phyloP scores from a whole-genome alignment of 2,113 vertebrate species.

The Pithys albifrons region DNA sequence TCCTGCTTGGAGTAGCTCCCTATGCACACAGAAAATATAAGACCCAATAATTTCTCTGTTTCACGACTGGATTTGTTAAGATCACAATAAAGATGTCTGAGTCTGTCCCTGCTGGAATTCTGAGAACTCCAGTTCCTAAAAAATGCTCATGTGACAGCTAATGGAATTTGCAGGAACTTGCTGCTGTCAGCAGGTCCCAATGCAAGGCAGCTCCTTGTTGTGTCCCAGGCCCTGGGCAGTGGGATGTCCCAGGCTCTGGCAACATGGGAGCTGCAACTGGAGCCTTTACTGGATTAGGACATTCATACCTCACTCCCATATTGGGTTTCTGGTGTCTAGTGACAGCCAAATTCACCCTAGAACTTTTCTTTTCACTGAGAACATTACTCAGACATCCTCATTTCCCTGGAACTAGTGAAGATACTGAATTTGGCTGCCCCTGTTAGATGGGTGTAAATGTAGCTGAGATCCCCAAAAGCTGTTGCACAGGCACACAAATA shows the following conservation, averaged over 20 bases:
- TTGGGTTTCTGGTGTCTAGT: not conserved
- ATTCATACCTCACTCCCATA: not conserved
- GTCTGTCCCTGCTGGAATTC: not conserved
- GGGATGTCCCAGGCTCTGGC: not conserved
- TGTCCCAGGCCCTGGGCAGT: not conserved
- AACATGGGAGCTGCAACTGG: not conserved
- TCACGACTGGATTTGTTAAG: not conserved
- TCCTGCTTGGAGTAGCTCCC: not conserved
- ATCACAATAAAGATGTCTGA: not conserved
- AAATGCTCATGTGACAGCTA: not conserved
- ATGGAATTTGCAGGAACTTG: not conserved
- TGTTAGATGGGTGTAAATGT: not conserved
- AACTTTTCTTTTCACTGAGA: not conserved
- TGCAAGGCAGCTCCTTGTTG: not conserved
- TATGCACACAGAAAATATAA: not conserved
- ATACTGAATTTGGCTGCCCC: not conserved
- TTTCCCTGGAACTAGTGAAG: not conserved
- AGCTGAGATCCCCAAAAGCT: not conserved
- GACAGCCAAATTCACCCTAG: not conserved
- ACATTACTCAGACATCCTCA: not conserved
- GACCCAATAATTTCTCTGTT: not conserved
- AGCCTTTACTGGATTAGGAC: not conserved
- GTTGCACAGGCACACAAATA: not conserved
- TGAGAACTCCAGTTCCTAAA: not conserved
- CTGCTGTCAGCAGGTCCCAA: not conserved